Conservation (phyloP, 1,140 invertebrate genomes). For the Agrypnia vestita region DNA sequence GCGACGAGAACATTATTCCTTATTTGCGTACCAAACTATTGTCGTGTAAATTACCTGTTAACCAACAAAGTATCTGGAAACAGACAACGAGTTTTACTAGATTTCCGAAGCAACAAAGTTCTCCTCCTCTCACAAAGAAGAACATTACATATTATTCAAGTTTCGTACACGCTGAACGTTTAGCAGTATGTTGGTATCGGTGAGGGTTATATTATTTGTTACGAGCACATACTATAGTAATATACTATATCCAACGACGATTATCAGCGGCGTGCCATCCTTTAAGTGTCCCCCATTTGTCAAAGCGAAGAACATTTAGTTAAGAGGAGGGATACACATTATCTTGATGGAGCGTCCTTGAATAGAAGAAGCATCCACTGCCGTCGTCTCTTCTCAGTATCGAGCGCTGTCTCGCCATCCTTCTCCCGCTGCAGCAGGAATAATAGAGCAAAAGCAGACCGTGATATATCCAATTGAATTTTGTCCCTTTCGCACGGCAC, state of each 20-base stretch:
- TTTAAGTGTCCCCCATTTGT: conserved; percentile 52
- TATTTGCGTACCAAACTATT: too few relatives aligned
- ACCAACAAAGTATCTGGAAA: too few relatives aligned
- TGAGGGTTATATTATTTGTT: too few relatives aligned
- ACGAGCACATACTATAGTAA: not conserved
- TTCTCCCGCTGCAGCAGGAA: not conserved
- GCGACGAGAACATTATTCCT: too few relatives aligned
- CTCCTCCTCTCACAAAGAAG: too few relatives aligned
- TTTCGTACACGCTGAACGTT: too few relatives aligned
- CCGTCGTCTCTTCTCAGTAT: conserved; percentile 18
- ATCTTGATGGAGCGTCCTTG: conserved; percentile 46
- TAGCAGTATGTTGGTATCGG: too few relatives aligned
- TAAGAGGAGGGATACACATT: conserved; percentile 51
- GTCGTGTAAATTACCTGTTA: too few relatives aligned
- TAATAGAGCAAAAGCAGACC: not conserved
- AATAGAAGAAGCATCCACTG: not conserved
- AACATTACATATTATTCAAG: too few relatives aligned
- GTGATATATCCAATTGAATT: not conserved
- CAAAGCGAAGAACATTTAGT: conserved; percentile 43
- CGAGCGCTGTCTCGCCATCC: conserved; percentile 13
- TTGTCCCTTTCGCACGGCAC: not conserved
- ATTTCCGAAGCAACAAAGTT: too few relatives aligned
- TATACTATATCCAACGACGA: not conserved
- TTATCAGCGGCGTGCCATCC: conserved; percentile 30
- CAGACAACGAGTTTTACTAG: too few relatives aligned